Evolutionary conservation across 1,140 invertebrate genomes (phyloP).

Genomic region (Daktulosphaira vitifoliae): DNA sequence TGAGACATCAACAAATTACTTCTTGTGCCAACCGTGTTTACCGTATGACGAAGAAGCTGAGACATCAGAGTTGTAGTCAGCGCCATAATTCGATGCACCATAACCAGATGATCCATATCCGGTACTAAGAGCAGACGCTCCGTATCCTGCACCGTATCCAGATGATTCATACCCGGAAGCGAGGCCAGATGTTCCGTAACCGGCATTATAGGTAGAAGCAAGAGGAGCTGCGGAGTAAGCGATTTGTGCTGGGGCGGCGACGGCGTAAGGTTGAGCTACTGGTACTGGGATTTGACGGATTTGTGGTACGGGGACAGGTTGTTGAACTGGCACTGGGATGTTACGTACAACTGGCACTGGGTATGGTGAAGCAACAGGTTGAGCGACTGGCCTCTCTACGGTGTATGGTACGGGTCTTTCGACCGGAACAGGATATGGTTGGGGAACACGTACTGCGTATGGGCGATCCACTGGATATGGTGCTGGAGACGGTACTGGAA

Average conservation of each 20-base stretch:
- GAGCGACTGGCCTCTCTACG: slow-evolving; percentile 20
- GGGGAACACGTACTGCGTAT: slow-evolving; percentile 26
- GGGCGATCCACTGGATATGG: slow-evolving; percentile 32
- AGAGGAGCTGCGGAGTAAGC: neutral
- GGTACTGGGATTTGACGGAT: slow-evolving; percentile 8
- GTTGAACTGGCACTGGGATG: slow-evolving; percentile 31
- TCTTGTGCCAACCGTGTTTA: no score
- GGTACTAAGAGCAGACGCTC: neutral
- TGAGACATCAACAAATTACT: no score
- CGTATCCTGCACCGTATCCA: neutral
- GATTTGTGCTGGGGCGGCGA: slow-evolving; percentile 6
- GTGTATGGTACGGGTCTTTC: slow-evolving; percentile 32
- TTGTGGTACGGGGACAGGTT: slow-evolving; percentile 32
- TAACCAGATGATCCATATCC: neutral
- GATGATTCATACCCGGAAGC: neutral
- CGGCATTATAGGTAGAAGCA: neutral
- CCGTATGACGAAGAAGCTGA: neutral
- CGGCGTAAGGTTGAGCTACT: neutral
- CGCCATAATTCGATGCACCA: neutral
- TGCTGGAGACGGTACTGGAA: slow-evolving; percentile 33
- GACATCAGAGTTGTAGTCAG: neutral
- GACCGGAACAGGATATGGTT: slow-evolving; percentile 28
- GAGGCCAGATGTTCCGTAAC: neutral
- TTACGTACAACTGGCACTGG: slow-evolving; percentile 29
- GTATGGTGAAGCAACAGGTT: slow-evolving; percentile 5